Conservation (phyloP, 2,797 vertebrate species). For the Sphaeramia orbicularis region DNA sequence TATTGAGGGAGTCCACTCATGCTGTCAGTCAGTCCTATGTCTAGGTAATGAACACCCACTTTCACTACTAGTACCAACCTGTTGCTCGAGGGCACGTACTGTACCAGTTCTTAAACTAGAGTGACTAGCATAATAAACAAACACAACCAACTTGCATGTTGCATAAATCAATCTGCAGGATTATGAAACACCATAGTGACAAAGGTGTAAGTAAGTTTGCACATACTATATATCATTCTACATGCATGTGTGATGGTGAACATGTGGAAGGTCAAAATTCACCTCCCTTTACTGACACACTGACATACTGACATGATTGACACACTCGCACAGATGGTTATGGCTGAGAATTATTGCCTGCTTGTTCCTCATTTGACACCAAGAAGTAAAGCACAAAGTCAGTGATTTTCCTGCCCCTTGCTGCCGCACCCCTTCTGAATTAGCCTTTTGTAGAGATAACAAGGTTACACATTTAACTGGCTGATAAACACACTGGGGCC, state of each 20-base stretch:
- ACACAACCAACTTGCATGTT: neutral
- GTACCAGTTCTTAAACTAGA: neutral
- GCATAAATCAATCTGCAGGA: neutral
- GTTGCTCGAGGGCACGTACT: neutral
- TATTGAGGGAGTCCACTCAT: neutral
- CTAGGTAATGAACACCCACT: neutral
- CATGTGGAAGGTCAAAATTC: slow-evolving; percentile 32
- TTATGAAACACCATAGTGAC: slow-evolving; percentile 1
- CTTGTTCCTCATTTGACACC: slow-evolving; percentile 39
- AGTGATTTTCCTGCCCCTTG: slow-evolving; percentile 48
- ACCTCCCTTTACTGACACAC: slow-evolving; percentile 38
- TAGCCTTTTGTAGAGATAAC: slow-evolving; percentile 62
- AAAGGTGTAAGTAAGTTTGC: neutral
- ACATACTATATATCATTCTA: too few species aligned
- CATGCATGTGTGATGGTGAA: neutral
- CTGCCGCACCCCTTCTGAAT: slow-evolving; percentile 45
- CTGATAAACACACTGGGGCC: slow-evolving; percentile 62
- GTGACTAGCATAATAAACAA: slow-evolving; percentile 8
- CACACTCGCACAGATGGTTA: neutral
- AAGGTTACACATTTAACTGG: slow-evolving; percentile 58
- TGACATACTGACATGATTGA: slow-evolving; percentile 63
- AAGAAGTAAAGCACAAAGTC: slow-evolving; percentile 44
- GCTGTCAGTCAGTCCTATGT: slow-evolving; percentile 8
- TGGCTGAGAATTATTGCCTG: slow-evolving; percentile 18
- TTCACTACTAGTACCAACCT: neutral